These are phyloP conservation scores for Lissocephala sabroskyi DNA, from an alignment of 2,888 invertebrate species.

Conservation along the genomic window DNA sequence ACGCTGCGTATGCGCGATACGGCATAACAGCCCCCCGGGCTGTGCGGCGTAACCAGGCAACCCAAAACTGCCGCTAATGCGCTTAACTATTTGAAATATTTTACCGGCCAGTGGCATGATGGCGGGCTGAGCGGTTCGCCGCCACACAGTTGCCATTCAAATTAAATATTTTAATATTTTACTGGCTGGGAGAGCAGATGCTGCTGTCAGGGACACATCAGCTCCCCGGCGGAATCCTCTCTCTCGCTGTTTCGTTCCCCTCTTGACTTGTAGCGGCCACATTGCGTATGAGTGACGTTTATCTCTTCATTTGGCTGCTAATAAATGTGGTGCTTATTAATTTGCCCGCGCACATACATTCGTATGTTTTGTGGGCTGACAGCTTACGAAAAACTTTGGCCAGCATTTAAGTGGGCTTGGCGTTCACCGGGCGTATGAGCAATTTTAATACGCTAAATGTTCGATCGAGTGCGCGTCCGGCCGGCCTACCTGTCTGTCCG, in stretches of 20 bases:
- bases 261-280: conserved; percentile 24
- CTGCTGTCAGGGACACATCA: neutral
- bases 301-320: conserved; percentile 61
- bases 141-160: conserved; percentile 32
- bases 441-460: no score
- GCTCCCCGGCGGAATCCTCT: no score
- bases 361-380: conserved; percentile 4
- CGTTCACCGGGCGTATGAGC: no score
- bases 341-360: conserved; percentile 19
- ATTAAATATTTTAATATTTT: conserved; percentile 49
- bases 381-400: no score
- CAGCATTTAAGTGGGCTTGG: no score
- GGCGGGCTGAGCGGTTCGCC: conserved; percentile 4
- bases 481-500: no score
- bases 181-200: conserved; percentile 12
- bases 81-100: conserved; percentile 63
- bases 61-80: conserved; percentile 61
- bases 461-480: no score
- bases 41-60: conserved; percentile 19
- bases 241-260: no score
- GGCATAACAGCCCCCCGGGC: conserved; percentile 29
- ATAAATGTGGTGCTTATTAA: conserved; percentile 60
- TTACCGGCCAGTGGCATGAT: conserved; percentile 26
- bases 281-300: conserved; percentile 57
- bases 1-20: conserved; percentile 55